These are phyloP conservation scores for Arremon brunneinucha DNA, from an alignment of 2,797 vertebrate genomes.

Conservation along the genomic window DNA sequence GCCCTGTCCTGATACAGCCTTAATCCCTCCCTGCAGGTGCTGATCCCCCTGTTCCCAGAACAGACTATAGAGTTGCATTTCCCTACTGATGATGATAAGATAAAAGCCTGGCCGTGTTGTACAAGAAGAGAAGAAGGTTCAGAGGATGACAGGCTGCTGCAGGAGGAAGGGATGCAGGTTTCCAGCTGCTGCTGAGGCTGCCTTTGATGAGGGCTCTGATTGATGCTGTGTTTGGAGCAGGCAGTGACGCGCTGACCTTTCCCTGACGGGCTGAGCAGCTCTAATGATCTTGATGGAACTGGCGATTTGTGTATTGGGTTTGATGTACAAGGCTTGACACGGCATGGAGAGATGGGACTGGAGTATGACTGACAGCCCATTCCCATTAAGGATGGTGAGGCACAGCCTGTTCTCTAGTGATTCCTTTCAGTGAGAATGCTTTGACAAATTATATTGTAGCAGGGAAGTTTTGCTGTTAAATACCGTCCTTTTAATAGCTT, in stretches of 20 bases:
- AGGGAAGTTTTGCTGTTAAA: slow-evolving; percentile 29
- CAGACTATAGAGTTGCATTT: neutral
- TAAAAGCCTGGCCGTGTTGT: neutral
- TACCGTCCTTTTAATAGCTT: slow-evolving; percentile 37
- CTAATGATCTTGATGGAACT: slow-evolving; percentile 74
- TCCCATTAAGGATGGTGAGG: slow-evolving; percentile 37
- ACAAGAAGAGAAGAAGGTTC: neutral
- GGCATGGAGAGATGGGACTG: slow-evolving; percentile 21
- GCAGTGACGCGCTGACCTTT: slow-evolving; percentile 67
- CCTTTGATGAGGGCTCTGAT: slow-evolving; percentile 71
- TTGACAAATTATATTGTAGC: neutral
- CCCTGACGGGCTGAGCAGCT: slow-evolving; percentile 41
- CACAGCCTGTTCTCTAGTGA: neutral
- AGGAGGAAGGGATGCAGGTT: slow-evolving; percentile 4
- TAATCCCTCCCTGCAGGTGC: neutral
- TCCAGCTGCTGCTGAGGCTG: neutral
- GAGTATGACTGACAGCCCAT: slow-evolving; percentile 5
- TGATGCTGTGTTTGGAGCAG: slow-evolving; percentile 57
- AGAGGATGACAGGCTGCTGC: neutral
- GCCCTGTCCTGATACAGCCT: neutral
- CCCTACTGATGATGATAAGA: neutral
- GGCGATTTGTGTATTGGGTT: slow-evolving; percentile 70
- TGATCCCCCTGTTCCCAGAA: neutral
- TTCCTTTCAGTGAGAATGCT: slow-evolving; percentile 21
- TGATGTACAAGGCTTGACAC: slow-evolving; percentile 47